A percentile compares a stretch with the other conserved stretches of the same genome.
Evolutionary conservation across 2,888 invertebrate species (phyloP).

Genomic region (Lamellibrachia columna): DNA sequence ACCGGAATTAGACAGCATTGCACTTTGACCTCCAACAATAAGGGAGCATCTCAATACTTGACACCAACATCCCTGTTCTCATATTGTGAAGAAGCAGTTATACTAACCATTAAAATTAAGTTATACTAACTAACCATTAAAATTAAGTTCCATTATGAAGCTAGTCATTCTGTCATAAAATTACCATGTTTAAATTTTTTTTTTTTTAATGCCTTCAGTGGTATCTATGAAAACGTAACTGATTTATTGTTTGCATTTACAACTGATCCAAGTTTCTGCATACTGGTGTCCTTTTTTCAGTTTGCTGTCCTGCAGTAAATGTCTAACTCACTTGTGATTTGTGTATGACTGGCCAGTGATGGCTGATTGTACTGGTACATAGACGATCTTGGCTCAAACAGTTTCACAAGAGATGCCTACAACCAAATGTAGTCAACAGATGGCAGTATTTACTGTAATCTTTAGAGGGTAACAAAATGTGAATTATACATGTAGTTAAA

Average conservation of each 20-base stretch:
- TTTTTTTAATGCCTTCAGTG: background rate
- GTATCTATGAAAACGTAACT: background rate
- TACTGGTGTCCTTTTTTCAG: background rate
- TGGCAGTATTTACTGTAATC: background rate
- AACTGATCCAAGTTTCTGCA: background rate
- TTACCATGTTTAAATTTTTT: background rate
- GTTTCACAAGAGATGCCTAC: slow-evolving; percentile 55
- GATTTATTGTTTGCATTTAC: background rate
- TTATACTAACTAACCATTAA: background rate
- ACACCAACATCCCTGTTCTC: too few species aligned
- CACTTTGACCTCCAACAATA: too few species aligned
- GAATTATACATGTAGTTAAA: background rate
- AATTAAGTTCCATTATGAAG: background rate
- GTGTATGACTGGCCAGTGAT: slow-evolving; percentile 11
- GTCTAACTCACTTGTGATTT: slow-evolving; percentile 9
- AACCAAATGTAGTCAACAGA: background rate
- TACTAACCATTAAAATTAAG: background rate
- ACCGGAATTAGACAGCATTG: background rate
- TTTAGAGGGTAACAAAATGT: background rate
- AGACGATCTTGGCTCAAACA: slow-evolving; percentile 37
- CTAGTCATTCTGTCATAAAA: background rate
- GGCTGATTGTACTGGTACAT: slow-evolving; percentile 16
- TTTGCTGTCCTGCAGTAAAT: background rate
- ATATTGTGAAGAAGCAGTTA: too few species aligned
- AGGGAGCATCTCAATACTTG: too few species aligned